Conservation (phyloP, 2,888 invertebrate genomes). For the Crocallis elinguaria region DNA sequence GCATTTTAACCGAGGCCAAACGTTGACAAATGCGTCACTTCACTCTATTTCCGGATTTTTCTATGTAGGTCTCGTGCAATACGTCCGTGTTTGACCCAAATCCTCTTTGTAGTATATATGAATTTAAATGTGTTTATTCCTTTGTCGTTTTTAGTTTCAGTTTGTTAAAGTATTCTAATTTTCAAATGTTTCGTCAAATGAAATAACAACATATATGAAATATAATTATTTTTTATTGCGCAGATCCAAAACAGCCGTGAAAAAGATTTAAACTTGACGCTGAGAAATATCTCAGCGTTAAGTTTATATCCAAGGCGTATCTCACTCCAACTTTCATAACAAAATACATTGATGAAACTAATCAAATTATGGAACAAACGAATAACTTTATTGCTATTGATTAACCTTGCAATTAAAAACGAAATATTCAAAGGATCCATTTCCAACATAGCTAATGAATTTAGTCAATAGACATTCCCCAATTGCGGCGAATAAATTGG, state of each 20-base stretch:
- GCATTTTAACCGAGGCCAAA: background rate
- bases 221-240: no score
- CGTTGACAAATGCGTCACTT: background rate
- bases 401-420: background rate
- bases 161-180: background rate
- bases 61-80: background rate
- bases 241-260: no score
- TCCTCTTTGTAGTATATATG: background rate
- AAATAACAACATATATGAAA: no score
- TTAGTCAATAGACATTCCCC: slow-evolving; percentile 5
- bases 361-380: no score
- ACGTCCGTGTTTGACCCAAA: background rate
- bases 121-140: background rate
- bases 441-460: background rate
- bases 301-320: no score
- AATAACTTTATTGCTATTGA: background rate
- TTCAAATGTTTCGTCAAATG: background rate
- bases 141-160: background rate
- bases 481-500: slow-evolving; percentile 17
- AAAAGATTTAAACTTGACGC: no score
- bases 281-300: no score
- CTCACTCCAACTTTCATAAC: no score
- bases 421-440: background rate
- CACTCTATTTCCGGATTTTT: background rate
- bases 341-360: no score